A percentile compares a stretch with the other conserved stretches of the same genome.
Conservation (phyloP, 2,113 vertebrate genomes). For the Apeltes quadracus region DNA sequence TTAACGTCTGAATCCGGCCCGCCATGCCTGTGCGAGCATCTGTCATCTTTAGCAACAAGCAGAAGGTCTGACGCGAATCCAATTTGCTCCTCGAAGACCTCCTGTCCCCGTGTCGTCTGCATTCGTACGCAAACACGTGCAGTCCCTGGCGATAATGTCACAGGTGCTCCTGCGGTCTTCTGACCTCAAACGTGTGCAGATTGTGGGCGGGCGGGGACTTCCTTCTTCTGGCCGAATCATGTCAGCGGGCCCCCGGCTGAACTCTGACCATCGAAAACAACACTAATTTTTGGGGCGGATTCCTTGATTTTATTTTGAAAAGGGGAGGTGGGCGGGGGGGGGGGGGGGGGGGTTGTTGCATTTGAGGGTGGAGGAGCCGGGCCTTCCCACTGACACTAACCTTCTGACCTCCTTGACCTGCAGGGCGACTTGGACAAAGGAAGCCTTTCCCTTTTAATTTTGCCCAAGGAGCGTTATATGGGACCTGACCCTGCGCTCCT, state of each 20-base stretch:
- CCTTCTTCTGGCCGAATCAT: conserved; percentile 71
- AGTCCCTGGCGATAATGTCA: conserved; percentile 59
- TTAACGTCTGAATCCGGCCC: conserved; percentile 75
- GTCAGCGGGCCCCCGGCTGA: conserved; percentile 60
- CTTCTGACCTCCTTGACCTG: conserved; percentile 81
- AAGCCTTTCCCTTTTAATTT: conserved; percentile 83
- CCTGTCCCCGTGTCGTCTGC: conserved; percentile 56
- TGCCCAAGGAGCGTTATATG: conserved; percentile 75
- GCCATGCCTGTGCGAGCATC: conserved; percentile 62
- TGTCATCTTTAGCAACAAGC: conserved; percentile 80
- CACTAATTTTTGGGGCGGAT: conserved; percentile 69
- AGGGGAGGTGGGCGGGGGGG: too few relatives aligned
- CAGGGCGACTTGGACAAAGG: conserved; percentile 78
- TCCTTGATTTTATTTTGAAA: conserved; percentile 63
- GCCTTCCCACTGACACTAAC: conserved; percentile 80
- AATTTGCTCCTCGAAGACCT: conserved; percentile 71
- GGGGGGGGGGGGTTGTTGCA: conserved; percentile 45
- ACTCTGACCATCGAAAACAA: conserved; percentile 68
- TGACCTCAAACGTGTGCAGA: conserved; percentile 69
- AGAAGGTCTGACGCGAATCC: conserved; percentile 68
- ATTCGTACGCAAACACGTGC: conserved; percentile 53
- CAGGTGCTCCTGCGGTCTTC: conserved; percentile 70
- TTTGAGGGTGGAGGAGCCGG: conserved; percentile 61
- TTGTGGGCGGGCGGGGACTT: conserved; percentile 60
- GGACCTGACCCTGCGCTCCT: conserved; percentile 76